Base-by-base conservation (phyloP, 2,113 vertebrate genomes). In the Probosciger aterrimus region DNA sequence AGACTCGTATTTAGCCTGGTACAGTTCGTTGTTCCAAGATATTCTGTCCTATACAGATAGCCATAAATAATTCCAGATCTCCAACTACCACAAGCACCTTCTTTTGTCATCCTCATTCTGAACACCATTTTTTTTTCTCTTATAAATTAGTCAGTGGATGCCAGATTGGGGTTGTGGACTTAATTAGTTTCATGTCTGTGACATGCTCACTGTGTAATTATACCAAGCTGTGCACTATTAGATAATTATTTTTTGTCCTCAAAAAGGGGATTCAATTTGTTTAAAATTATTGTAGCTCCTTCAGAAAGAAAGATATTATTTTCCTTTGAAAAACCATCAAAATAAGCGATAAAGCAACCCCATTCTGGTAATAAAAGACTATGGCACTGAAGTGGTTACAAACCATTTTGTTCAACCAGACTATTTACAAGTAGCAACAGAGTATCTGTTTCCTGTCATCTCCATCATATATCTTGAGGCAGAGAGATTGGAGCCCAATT, bases 401-500 rank as follows among this genome's bases (percentile, higher is more conserved):
- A 96, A 97, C 96, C 98, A 97, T 98, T 98, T 98, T 98, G 98
- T 98, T 98, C 97, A 98, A 98, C 97, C 97, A 96, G 97, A 97
- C 97, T 97, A 98, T 98, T 99, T 99, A 99, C 98, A 99, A 98
- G 98, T 98, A 98, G 98, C 98, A 98, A 98, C 98, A 98, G 97
- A 97, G 98, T 98, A 99, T 99, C 98, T 98, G 97, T 98, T 99
- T 99, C 98, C 98, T 99, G 98, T 98, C 98, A 98, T 99, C 98
- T 98, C 98, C 98, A 98, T 99, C 98, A 99, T 99, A 98, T 98
- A 98, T 98, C 98, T 98, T 96, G 97, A 98, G 97, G 98, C 98
- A 98, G 98, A 97, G 98, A 98, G 98, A 99, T 98, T 97, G 98
- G 98, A 98, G 98, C 98, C 99, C 98, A 99, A 99, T 99, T 99